phyloP scores from a whole-genome alignment of 2,797 vertebrate species.

The Graptemys geographica region DNA sequence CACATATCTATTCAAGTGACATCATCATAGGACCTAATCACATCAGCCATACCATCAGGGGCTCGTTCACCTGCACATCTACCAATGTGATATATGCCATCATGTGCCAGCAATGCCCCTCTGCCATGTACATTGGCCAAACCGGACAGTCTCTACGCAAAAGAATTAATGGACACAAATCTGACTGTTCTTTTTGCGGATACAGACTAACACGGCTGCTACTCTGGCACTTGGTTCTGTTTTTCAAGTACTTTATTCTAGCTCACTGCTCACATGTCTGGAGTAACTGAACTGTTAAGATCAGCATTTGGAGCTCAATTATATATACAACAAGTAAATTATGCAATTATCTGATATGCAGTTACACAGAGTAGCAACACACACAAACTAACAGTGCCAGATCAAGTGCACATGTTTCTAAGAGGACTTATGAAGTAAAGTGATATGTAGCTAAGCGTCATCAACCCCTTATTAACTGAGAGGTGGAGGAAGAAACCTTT shows the following conservation, averaged over 20 bases:
- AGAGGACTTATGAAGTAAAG: slow-evolving; percentile 55
- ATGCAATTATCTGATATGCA: slow-evolving; percentile 56
- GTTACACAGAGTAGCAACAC: slow-evolving; percentile 54
- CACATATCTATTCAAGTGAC: too few relatives aligned
- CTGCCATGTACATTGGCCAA: too few relatives aligned
- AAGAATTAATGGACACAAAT: too few relatives aligned
- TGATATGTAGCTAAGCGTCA: slow-evolving; percentile 62
- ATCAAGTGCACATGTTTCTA: slow-evolving; percentile 65
- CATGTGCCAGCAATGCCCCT: too few relatives aligned
- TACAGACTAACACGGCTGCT: too few relatives aligned
- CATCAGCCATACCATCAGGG: too few relatives aligned
- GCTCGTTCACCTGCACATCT: too few relatives aligned
- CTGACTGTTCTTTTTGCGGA: too few relatives aligned
- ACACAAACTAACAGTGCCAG: slow-evolving; percentile 51
- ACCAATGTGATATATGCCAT: too few relatives aligned
- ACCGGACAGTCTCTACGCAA: too few relatives aligned
- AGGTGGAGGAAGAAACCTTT: slow-evolving; percentile 49
- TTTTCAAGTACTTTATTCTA: slow-evolving; percentile 16
- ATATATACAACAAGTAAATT: slow-evolving; percentile 53
- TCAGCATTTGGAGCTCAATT: not conserved
- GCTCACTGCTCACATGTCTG: not conserved
- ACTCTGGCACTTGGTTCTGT: slow-evolving; percentile 8
- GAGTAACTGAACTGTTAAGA: slow-evolving; percentile 28
- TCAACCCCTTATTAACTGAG: slow-evolving; percentile 47
- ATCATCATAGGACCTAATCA: too few relatives aligned